Base-by-base conservation (phyloP, 2,888 invertebrate species). In the Leptopilina syphax region DNA sequence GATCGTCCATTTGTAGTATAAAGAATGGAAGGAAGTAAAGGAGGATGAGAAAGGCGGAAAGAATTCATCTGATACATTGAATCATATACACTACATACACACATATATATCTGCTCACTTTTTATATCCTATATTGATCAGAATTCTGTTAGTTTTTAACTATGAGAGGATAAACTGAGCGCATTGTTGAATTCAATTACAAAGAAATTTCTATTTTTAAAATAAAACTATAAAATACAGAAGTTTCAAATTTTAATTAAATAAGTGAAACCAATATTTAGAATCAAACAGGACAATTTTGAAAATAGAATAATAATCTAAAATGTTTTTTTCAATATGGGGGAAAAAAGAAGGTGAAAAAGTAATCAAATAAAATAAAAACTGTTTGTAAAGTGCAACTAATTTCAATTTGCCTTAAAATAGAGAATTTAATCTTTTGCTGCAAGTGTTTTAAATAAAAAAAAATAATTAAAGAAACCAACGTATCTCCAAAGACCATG, bases 381-480 rank as follows among this genome's bases (percentile, higher is more conserved):
- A 7, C 63, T 18, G 24, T 63, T 9, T 18, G 6, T 4, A n/a
- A 18, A 60, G 10, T 50, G 50, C 50, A 50, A 50, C 12, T 50
- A 60, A 63, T 63, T 18, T 24, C 24, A 18, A 24, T 18, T 63
- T 63, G 9, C 63, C 0, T 18, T 18, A 5, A n/a, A n/a, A n/a
- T 18, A 63, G 24, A 63, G 24, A 63, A 63, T n/a, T 6, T 9
- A 63, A 9, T 63, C 24, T 27, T 63, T 9, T 7, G 24, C 24
- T 18, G 63, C 63, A 63, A 63, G 9, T 63, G 63, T 63, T 63
- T 6, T 63, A 63, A 24, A 63, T 63, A 18, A 24, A 63, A 24
- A 63, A 24, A 78, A 78, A 66, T 73, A 77, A 79, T 67, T 24
- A 79, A 78, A 67, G 76, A 76, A 65, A 60, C 63, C 18, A 7